These are phyloP conservation scores for Polydrusus tereticollis DNA, from an alignment of 2,888 invertebrate genomes.

Conservation along the genomic window DNA sequence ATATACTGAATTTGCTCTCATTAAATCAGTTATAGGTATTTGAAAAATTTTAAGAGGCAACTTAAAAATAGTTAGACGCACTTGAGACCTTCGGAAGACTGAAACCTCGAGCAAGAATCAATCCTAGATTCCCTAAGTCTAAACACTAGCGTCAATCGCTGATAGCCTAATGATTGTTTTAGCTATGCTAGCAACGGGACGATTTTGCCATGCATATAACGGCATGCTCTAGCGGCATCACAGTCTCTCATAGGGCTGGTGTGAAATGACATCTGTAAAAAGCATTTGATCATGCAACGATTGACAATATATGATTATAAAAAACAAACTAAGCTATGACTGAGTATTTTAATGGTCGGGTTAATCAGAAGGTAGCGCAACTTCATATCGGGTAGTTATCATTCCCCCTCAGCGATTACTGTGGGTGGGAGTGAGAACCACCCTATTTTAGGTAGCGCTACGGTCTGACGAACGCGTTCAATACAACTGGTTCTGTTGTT, in stretches of 20 bases:
- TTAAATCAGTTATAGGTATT: no score
- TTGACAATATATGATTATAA: slow-evolving; percentile 37
- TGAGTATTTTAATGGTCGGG: no score
- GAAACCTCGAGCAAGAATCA: neutral
- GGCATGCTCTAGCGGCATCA: slow-evolving; percentile 69
- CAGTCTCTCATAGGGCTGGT: slow-evolving; percentile 93
- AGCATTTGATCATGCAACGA: slow-evolving; percentile 61
- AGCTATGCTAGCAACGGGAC: slow-evolving; percentile 32
- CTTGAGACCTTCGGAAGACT: neutral
- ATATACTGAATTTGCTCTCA: no score
- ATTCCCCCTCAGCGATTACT: no score
- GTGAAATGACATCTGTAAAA: slow-evolving; percentile 91
- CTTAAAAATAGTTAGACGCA: no score
- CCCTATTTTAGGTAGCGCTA: no score
- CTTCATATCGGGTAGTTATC: no score
- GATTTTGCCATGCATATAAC: slow-evolving; percentile 42
- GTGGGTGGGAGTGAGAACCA: no score
- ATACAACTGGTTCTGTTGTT: no score
- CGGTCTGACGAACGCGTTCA: no score
- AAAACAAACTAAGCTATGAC: slow-evolving; percentile 6
- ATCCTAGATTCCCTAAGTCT: slow-evolving; percentile 28
- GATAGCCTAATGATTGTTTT: slow-evolving; percentile 6
- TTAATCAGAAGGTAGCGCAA: no score
- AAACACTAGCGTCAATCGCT: neutral
- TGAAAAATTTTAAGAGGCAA: no score